These are phyloP conservation scores for Pinna nobilis DNA, from an alignment of 1,140 invertebrate species.

Conservation along the genomic window DNA sequence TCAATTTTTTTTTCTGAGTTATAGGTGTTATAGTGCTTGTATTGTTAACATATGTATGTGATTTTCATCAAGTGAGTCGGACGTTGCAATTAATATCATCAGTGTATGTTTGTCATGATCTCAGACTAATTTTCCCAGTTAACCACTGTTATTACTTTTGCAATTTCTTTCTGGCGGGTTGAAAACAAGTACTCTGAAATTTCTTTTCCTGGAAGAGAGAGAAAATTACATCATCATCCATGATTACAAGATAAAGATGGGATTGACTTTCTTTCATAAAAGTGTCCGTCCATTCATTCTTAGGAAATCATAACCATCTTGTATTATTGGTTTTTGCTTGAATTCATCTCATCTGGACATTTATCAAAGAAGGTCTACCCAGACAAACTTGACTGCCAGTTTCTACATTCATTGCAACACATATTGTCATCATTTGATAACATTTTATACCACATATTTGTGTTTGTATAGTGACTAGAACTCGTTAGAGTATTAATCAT, in stretches of 20 bases:
- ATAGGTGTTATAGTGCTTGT: too few species aligned
- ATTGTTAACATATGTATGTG: too few species aligned
- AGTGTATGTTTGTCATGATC: neutral
- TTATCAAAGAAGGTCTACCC: constrained; percentile 20
- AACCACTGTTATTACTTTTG: neutral
- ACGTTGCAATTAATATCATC: neutral
- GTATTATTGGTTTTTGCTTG: neutral
- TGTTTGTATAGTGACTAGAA: constrained; percentile 6
- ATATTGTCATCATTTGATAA: too few species aligned
- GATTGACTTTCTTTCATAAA: constrained; percentile 19
- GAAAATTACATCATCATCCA: neutral
- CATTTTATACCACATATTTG: constrained; percentile 4
- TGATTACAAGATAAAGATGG: neutral
- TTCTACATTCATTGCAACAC: too few species aligned
- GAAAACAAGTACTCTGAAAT: neutral
- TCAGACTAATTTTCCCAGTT: neutral
- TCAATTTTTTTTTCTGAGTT: too few species aligned
- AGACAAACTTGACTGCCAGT: too few species aligned
- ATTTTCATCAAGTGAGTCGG: too few species aligned
- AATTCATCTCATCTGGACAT: constrained; percentile 3
- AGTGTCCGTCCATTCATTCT: constrained; percentile 15
- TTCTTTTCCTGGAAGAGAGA: neutral
- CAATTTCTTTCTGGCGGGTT: neutral
- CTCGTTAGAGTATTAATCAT: neutral
- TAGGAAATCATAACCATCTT: neutral